Percentiles rank a stretch among this genome's conserved stretches.
These are phyloP conservation scores for Palaemon carinicauda DNA, from an alignment of 1,140 invertebrate genomes.

Conservation along the genomic window DNA sequence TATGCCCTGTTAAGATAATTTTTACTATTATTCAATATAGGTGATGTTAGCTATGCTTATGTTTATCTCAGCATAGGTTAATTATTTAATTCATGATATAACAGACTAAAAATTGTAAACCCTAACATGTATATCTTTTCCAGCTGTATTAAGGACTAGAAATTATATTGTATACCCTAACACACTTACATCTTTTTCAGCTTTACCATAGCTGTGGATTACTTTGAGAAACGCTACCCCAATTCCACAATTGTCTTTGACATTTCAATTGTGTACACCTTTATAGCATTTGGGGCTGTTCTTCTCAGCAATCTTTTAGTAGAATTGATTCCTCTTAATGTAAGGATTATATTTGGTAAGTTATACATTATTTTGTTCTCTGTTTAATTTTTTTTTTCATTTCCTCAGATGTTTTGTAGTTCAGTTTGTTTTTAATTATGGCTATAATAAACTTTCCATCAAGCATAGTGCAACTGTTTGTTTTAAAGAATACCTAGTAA, in stretches of 20 bases:
- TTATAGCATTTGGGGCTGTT: slow-evolving; percentile 85
- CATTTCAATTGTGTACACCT: slow-evolving; percentile 89
- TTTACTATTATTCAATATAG: too few relatives aligned
- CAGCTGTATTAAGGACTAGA: too few relatives aligned
- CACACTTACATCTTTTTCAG: slow-evolving; percentile 67
- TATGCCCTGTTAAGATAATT: too few relatives aligned
- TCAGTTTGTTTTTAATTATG: not conserved
- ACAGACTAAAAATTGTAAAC: too few relatives aligned
- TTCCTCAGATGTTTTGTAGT: not conserved
- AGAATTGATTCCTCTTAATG: slow-evolving; percentile 81
- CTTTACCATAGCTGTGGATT: slow-evolving; percentile 90
- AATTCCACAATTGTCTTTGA: slow-evolving; percentile 87
- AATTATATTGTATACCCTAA: not conserved
- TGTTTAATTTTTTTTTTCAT: slow-evolving; percentile 60
- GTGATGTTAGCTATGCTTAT: too few relatives aligned
- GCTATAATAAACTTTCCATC: not conserved
- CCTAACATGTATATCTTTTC: too few relatives aligned
- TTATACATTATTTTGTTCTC: slow-evolving; percentile 34
- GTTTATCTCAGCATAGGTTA: too few relatives aligned
- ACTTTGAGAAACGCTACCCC: slow-evolving; percentile 80
- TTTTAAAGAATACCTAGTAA: too few relatives aligned
- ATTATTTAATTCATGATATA: too few relatives aligned
- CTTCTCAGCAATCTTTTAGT: slow-evolving; percentile 85
- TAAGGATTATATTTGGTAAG: slow-evolving; percentile 85
- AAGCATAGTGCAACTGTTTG: not conserved